phyloP scores from a whole-genome alignment of 2,797 vertebrate species.

The Salarias fasciatus region DNA sequence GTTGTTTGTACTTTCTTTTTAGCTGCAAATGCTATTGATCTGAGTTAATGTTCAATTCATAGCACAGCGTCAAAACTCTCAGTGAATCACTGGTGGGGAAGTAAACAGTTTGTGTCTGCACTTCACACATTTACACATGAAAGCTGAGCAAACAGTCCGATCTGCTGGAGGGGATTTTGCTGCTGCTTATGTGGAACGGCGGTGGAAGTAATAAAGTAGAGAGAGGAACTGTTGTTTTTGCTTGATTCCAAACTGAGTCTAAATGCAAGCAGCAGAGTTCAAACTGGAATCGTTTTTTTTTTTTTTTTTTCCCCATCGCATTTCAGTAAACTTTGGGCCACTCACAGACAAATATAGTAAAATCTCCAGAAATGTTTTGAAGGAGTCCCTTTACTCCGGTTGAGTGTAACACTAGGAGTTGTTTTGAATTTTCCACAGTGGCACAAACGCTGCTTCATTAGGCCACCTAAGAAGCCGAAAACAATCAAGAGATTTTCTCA shows the following conservation, averaged over 20 bases:
- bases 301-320: too few relatives aligned
- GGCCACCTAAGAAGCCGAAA: background rate
- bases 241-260: too few relatives aligned
- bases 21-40: too few relatives aligned
- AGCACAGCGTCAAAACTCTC: too few relatives aligned
- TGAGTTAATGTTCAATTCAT: too few relatives aligned
- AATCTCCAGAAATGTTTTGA: background rate
- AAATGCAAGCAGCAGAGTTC: background rate
- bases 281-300: background rate
- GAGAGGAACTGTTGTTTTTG: too few relatives aligned
- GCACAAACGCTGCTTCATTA: conserved; percentile 16
- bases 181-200: background rate
- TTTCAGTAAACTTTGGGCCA: background rate
- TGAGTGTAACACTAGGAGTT: background rate
- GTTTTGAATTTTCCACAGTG: conserved; percentile 8
- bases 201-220: background rate
- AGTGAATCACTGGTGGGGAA: too few relatives aligned
- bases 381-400: background rate
- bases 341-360: background rate
- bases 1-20: too few relatives aligned
- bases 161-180: background rate
- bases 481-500: too few relatives aligned
- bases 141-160: background rate
- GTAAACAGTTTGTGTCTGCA: too few relatives aligned
- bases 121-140: conserved; percentile 13